Base-by-base conservation (phyloP, 2,113 vertebrate species). In the Laterallus jamaicensis region DNA sequence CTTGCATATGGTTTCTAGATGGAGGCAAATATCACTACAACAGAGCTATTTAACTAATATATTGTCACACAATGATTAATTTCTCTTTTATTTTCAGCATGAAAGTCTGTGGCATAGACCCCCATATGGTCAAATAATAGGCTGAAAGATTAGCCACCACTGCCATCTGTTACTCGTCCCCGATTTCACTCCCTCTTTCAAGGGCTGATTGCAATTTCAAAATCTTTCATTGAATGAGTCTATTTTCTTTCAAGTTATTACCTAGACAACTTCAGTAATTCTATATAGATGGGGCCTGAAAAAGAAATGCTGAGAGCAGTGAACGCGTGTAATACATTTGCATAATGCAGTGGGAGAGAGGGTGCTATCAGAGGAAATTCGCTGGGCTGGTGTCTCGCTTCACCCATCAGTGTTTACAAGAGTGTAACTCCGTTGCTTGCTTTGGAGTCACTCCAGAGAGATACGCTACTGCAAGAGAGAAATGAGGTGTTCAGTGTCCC, bases 121-220 rank as follows among this genome's bases (percentile, higher is more conserved):
- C 85, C 67, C 76, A 94, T 93, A 96, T 96, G 73, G 93, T 91
- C 95, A 97, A 98, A 97, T 97, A 95, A 95, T 92, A 92, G 62
- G 49, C 71, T 96, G 94, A 90, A 96, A 73, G 84, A 95, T 94
- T 88, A 96, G 69, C 69, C 84, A 88, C 90, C 44, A 31, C 82
- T 56, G 84, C 94, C 95, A 95, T 96, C 92, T 97, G 90, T 95
- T 97, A 95, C 87, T 97, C 21, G 47, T 91, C 95, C 73, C 54
- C 76, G 70, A 76, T 93, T 95, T 69, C 64, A 37, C 50, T 74
- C 60, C 86, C 84, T 54, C 60, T 92, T 97, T 95, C 88, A 97
- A 74, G 92, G 47, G 79, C 60, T 95, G 87, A 86, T 88, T 94
- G 89, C 92, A 96, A 96, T 97, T 98, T 97, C 83, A 92, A 88